phyloP scores from a whole-genome alignment of 1,140 invertebrate genomes.

The Eriosoma lanigerum region DNA sequence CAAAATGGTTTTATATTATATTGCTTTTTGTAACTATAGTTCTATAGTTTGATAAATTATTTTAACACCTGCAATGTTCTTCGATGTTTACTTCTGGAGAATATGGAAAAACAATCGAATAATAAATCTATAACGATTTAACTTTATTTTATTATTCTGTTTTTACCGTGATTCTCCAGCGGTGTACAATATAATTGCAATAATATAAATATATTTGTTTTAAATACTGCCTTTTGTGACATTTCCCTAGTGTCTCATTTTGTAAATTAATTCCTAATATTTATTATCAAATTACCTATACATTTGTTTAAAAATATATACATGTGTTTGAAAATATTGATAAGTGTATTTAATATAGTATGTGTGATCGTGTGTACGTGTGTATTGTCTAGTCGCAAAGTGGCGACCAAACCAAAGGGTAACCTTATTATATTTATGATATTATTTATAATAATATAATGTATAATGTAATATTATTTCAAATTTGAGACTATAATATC shows the following conservation, averaged over 20 bases:
- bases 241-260: not conserved
- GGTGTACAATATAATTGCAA: too few relatives aligned
- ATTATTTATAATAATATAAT: conserved; percentile 19
- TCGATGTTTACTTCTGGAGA: too few relatives aligned
- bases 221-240: not conserved
- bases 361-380: not conserved
- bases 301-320: not conserved
- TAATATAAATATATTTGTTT: too few relatives aligned
- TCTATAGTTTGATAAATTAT: too few relatives aligned
- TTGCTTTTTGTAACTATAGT: too few relatives aligned
- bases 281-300: conserved; percentile 14
- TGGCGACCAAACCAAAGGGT: conserved; percentile 48
- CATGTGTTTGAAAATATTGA: not conserved
- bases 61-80: too few relatives aligned
- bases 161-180: too few relatives aligned
- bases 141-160: too few relatives aligned
- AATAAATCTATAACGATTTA: too few relatives aligned
- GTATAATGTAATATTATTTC: too few relatives aligned
- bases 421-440: conserved; percentile 3
- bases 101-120: too few relatives aligned
- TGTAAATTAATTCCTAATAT: conserved; percentile 22
- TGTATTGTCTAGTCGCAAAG: conserved; percentile 46
- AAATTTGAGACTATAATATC: not conserved
- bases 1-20: too few relatives aligned
- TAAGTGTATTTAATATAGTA: not conserved